Conservation (phyloP, 2,888 invertebrate genomes). For the Hirtodrosophila confusa region DNA sequence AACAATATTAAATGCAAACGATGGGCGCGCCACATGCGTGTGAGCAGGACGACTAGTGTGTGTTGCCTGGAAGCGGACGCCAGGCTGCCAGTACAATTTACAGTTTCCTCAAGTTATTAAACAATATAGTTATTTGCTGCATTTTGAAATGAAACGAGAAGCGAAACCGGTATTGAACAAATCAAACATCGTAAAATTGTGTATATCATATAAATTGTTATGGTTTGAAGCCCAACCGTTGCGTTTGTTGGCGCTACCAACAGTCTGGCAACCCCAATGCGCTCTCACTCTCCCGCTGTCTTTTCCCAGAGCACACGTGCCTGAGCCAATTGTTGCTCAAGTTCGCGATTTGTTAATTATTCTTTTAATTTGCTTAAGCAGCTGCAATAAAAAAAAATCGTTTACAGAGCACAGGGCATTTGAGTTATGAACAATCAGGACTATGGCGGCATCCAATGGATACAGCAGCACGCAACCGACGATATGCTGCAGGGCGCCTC, state of each 20-base stretch:
- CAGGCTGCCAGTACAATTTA: constrained; percentile 32
- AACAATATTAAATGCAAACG: constrained; percentile 24
- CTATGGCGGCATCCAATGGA: constrained; percentile 81
- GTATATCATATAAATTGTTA: too few relatives aligned
- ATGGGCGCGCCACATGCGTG: constrained; percentile 29
- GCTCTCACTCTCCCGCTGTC: constrained; percentile 58
- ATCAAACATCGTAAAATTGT: too few relatives aligned
- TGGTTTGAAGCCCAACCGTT: constrained; percentile 5
- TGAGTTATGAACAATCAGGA: constrained; percentile 70
- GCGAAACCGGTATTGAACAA: not conserved
- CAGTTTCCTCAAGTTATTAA: not conserved
- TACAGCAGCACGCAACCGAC: constrained; percentile 73
- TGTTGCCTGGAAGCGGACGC: constrained; percentile 37
- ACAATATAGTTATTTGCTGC: not conserved
- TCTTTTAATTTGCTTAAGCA: constrained; percentile 12
- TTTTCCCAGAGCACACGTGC: constrained; percentile 68
- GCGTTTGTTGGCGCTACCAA: not conserved
- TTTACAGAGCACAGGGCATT: constrained; percentile 41
- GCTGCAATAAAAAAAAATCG: constrained; percentile 33
- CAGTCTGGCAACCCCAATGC: constrained; percentile 55
- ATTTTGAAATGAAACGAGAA: not conserved
- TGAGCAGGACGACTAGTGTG: constrained; percentile 40
- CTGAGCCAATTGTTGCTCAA: constrained; percentile 67
- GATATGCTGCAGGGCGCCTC: constrained; percentile 68
- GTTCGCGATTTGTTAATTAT: constrained; percentile 25